Evolutionary conservation across 1,140 invertebrate genomes (phyloP).

Genomic region (Papilio helenus): DNA sequence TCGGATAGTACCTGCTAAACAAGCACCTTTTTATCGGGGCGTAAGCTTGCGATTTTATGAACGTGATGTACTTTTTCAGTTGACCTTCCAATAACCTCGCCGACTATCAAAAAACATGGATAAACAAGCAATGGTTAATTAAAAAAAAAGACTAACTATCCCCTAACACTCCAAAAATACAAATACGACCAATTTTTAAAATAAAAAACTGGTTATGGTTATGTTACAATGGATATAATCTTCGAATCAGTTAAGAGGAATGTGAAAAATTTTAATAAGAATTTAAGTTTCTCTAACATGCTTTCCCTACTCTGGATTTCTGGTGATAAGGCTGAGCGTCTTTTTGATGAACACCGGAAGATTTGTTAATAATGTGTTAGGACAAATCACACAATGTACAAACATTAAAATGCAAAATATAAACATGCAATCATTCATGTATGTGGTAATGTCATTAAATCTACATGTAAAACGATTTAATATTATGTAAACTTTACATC

Average conservation of each 20-base stretch:
- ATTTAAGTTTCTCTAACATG: conserved; percentile 58
- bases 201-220: background rate
- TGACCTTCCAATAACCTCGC: conserved; percentile 85
- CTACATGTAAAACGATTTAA: conserved; percentile 13
- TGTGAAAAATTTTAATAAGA: conserved; percentile 69
- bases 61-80: conserved; percentile 87
- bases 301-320: conserved; percentile 36
- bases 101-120: conserved; percentile 81
- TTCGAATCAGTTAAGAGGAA: conserved; percentile 45
- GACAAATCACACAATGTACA: background rate
- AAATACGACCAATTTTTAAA: background rate
- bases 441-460: background rate
- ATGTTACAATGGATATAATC: too few relatives aligned
- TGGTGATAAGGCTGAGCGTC: conserved; percentile 69
- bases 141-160: conserved; percentile 43
- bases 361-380: conserved; percentile 43
- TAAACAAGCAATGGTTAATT: conserved; percentile 39
- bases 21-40: conserved; percentile 89
- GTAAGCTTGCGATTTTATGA: conserved; percentile 87
- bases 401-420: conserved; percentile 17
- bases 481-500: background rate
- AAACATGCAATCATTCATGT: conserved; percentile 32
- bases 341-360: conserved; percentile 55
- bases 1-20: conserved; percentile 90
- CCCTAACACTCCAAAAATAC: background rate